Evolutionary conservation across 2,113 vertebrate species (phyloP), one percentile per base, ranked within the genome.

Genomic region (Megalops atlanticus): DNA sequence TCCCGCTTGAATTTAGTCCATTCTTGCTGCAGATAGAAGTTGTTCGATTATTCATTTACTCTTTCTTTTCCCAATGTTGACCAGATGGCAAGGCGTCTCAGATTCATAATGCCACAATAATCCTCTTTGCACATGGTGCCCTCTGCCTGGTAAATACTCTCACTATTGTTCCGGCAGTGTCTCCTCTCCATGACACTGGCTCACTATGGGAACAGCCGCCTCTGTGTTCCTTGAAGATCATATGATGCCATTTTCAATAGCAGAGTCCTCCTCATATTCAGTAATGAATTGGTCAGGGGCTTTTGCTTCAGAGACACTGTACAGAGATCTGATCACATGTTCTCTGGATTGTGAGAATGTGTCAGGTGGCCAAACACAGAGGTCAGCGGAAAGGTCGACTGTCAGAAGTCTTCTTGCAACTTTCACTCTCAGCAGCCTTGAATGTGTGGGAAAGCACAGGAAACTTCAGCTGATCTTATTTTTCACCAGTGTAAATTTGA

Each of bases 11-110:
- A 64, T 31, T 10, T n/a, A 64, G n/a, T 24, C 27, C 58, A 64
- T 64, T 64, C 24, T 64, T 8, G 58, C n/a, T 10, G 58, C 5
- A 15, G 58, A 64, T 64, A 8, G 24, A 31, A 64, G 58, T 31
- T 64, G 31, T 64, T 64, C 31, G 58, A 2, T 71, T 71, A 71
- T 71, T 89, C 87, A 82, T 90, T 86, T 77, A 85, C 79, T 82
- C 77, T 72, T 80, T 83, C 77, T 83, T 85, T 86, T 84, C 84
- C 85, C 80, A 80, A 24, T 87, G 79, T 80, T 84, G 83, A 86
- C 91, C 92, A 92, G 91, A 92, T 92, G 91, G 92, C 74, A 38
- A 86, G 84, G 88, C 85, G 83, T 88, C 89, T 90, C 84, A 86
- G 88, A 87, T 86, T 82, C 85, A 85, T 89, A 89, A 91, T 90